Percentiles rank a stretch among this genome's conserved stretches.
These are phyloP conservation scores for Mycteria americana DNA, from an alignment of 2,797 vertebrate species.

Conservation along the genomic window DNA sequence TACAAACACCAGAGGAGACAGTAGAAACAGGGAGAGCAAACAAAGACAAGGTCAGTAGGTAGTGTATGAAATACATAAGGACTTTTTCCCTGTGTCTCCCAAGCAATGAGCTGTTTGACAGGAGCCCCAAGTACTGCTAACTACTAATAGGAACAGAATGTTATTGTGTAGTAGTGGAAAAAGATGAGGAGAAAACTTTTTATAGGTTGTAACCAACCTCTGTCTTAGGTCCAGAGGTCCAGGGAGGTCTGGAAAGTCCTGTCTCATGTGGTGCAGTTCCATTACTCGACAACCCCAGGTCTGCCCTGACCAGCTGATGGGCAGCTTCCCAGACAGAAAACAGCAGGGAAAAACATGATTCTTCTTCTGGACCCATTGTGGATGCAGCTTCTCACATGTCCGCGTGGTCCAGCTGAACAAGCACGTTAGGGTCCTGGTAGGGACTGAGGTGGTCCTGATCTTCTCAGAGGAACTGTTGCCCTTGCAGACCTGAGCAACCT, in stretches of 20 bases:
- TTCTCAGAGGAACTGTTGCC: background rate
- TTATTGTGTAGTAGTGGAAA: background rate
- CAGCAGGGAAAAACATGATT: fast-evolving
- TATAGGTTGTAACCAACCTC: background rate
- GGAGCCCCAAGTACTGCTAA: background rate
- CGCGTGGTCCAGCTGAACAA: background rate
- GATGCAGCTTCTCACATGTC: background rate
- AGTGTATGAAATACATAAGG: background rate
- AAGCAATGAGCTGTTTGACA: background rate
- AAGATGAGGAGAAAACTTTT: background rate
- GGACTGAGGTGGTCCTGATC: background rate
- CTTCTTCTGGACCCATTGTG: background rate
- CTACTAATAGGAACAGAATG: background rate
- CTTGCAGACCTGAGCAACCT: fast-evolving
- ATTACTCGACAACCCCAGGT: background rate
- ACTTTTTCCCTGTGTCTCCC: background rate
- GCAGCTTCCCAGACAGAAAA: background rate
- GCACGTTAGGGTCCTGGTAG: background rate
- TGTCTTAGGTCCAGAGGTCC: background rate
- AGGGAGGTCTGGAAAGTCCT: background rate
- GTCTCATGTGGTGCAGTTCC: background rate
- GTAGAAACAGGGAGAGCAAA: background rate
- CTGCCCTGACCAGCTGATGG: background rate
- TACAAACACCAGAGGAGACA: background rate
- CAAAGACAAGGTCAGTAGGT: background rate